Conservation (phyloP, 2,888 invertebrate species). For the Horisme vitalbata region DNA sequence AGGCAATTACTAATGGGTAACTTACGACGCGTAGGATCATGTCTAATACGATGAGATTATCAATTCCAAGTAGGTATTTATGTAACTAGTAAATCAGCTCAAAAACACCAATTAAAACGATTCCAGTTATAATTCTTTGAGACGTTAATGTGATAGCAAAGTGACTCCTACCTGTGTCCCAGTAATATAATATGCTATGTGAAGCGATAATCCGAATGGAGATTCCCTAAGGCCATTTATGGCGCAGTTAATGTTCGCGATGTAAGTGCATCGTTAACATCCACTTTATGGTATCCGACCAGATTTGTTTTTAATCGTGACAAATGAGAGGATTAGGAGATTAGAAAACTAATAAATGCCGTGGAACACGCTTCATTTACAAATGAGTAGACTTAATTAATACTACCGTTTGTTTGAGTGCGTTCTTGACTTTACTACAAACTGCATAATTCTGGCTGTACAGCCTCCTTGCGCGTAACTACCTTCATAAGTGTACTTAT, state of each 20-base stretch:
- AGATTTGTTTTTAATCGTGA: constrained; percentile 42
- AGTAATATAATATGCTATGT: constrained; percentile 57
- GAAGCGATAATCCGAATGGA: constrained; percentile 63
- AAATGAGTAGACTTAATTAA: constrained; percentile 28
- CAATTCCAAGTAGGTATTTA: constrained; percentile 41
- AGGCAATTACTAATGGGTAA: constrained; percentile 28
- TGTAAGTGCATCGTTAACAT: constrained; percentile 62
- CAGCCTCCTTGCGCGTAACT: neutral
- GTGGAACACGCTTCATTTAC: constrained; percentile 23
- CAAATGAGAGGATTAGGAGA: constrained; percentile 33
- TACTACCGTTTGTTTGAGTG: constrained; percentile 14
- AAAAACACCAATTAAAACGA: constrained; percentile 63
- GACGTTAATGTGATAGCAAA: constrained; percentile 66
- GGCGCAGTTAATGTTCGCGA: constrained; percentile 56
- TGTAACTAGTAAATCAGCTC: constrained; percentile 51
- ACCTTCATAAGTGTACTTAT: too few species aligned
- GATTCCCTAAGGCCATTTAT: constrained; percentile 62
- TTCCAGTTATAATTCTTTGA: constrained; percentile 45
- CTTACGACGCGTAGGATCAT: constrained; percentile 23
- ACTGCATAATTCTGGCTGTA: neutral
- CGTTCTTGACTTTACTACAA: neutral
- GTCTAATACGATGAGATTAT: constrained; percentile 40
- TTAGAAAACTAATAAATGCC: constrained; percentile 33
- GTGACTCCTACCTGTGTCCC: constrained; percentile 47
- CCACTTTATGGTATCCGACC: constrained; percentile 46